Evolutionary conservation across 2,113 vertebrate species (phyloP).

Genomic region (Neotoma lepida): DNA sequence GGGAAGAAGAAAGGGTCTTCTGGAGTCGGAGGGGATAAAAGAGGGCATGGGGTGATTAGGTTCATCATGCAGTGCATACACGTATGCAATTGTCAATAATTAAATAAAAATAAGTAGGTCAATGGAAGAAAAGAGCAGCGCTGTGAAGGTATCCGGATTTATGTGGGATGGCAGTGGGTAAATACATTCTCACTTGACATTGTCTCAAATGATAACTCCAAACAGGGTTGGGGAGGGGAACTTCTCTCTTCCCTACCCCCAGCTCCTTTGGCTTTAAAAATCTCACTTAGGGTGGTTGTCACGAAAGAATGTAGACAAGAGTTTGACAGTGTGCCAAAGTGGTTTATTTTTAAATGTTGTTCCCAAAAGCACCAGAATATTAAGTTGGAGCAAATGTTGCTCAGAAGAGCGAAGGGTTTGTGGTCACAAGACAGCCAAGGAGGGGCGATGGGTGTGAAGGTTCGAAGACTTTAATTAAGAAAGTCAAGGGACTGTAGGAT

Average conservation of each 20-base stretch:
- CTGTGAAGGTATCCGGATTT: slow-evolving; percentile 28
- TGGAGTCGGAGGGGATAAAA: fast-evolving
- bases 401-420: slow-evolving; percentile 54
- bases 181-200: neutral
- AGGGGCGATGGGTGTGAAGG: neutral
- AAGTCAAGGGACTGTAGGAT: neutral
- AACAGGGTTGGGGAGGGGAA: neutral
- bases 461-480: neutral
- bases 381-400: slow-evolving; percentile 66
- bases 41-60: neutral
- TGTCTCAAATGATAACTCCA: slow-evolving; percentile 12
- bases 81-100: neutral
- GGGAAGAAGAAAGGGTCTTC: too few species aligned
- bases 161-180: neutral
- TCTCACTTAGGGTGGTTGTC: slow-evolving; percentile 78
- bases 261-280: slow-evolving; percentile 62
- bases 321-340: slow-evolving; percentile 83
- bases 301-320: slow-evolving; percentile 80
- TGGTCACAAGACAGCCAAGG: slow-evolving; percentile 6
- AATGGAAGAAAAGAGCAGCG: neutral
- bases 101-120: neutral
- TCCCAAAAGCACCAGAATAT: slow-evolving; percentile 74
- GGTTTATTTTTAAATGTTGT: slow-evolving; percentile 81
- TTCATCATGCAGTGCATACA: neutral
- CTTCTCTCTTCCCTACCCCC: slow-evolving; percentile 26